A percentile compares a stretch with the other conserved stretches of the same genome.
Conservation (phyloP, 2,888 invertebrate species). For the Aspidiotus rigidus region DNA sequence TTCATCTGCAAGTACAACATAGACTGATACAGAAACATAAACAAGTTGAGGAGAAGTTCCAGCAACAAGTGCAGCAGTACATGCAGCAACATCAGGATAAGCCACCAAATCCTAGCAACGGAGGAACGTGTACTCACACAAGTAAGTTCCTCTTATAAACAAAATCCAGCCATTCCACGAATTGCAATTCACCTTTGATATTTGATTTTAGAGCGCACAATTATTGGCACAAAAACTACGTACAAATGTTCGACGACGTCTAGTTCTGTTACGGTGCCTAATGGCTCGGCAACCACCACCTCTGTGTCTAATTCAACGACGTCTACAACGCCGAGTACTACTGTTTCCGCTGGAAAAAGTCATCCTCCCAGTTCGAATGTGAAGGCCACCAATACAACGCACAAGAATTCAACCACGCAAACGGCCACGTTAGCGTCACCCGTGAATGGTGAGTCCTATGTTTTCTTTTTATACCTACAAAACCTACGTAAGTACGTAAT, state of each 20-base stretch:
- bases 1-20: conserved; percentile 22
- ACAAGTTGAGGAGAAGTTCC: conserved; percentile 29
- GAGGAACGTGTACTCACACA: too few species aligned
- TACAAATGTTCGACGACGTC: neutral
- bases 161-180: too few species aligned
- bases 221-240: too few species aligned
- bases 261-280: neutral
- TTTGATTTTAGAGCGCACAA: too few species aligned
- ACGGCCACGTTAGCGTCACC: neutral
- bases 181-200: too few species aligned
- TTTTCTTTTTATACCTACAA: neutral
- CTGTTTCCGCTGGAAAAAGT: neutral
- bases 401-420: conserved; percentile 27
- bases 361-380: conserved; percentile 3
- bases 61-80: conserved; percentile 34
- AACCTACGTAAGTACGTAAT: too few species aligned
- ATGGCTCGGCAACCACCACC: neutral
- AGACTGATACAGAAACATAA: conserved; percentile 19
- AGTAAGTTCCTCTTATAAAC: too few species aligned
- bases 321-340: neutral
- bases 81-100: conserved; percentile 23
- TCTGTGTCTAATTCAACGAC: neutral
- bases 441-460: conserved; percentile 6
- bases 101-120: neutral
- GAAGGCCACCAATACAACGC: neutral